Evolutionary conservation across 2,888 invertebrate species (phyloP).

Genomic region (Sthenelais limicola): DNA sequence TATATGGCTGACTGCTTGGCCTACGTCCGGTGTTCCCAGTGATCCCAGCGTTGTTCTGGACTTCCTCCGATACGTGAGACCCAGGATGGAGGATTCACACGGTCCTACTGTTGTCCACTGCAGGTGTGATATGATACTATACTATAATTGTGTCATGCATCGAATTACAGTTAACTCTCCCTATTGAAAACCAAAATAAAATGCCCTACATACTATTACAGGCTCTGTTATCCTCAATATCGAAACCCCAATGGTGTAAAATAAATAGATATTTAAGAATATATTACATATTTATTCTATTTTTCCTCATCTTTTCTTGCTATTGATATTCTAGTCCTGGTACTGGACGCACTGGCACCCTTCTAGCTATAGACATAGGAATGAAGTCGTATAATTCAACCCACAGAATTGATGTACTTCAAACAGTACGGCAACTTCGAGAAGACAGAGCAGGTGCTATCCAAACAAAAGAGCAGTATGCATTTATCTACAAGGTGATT

Average conservation of each 20-base stretch:
- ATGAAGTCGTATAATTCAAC: constrained; percentile 89
- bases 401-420: constrained; percentile 87
- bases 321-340: constrained; percentile 82
- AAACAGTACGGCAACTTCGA: constrained; percentile 86
- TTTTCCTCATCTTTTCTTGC: background rate
- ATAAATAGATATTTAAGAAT: background rate
- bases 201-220: too few relatives aligned
- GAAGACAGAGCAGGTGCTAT: constrained; percentile 91
- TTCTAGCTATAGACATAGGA: constrained; percentile 88
- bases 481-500: constrained; percentile 91
- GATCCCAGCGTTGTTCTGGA: constrained; percentile 89
- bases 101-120: constrained; percentile 43
- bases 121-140: constrained; percentile 8
- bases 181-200: too few relatives aligned
- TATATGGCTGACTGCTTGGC: constrained; percentile 94
- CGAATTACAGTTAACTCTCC: too few relatives aligned
- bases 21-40: constrained; percentile 87
- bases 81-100: constrained; percentile 66
- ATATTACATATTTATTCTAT: background rate
- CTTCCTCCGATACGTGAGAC: constrained; percentile 87
- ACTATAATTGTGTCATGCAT: too few relatives aligned
- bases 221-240: too few relatives aligned
- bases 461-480: constrained; percentile 92
- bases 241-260: too few relatives aligned
- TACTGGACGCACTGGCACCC: constrained; percentile 90